Base-by-base conservation (phyloP, 2,797 vertebrate species). In the Leptodactylus fallax region DNA sequence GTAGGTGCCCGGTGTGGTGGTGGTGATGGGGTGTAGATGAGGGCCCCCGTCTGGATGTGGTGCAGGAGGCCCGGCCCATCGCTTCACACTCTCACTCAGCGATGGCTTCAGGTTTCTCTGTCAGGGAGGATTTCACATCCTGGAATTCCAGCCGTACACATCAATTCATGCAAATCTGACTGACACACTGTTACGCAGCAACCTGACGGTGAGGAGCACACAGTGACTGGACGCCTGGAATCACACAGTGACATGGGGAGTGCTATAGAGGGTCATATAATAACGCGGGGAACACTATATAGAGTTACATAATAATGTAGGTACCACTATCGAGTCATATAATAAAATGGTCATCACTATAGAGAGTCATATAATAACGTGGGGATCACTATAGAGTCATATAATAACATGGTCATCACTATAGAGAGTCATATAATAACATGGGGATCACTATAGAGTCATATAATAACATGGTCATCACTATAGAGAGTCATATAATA, bases 61-160 rank as follows among this genome's bases (percentile, higher is more conserved):
- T 71, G 49, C 1, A 27, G 16, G 25, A 53, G 49, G 63, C 23
- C 63, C 14, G n/a, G 6, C 7, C 16, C 51, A 21, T 16, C 1
- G 17, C 21, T 69, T 36, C 36, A 4, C 36, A 36, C 45, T 51
- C 49, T 17, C 61, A 47, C 56, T 47, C 53, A 25, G 45, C 21
- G 14, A 17, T 23, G 79, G 71, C 19, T 14, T 82, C 81, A 83
- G 81, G 81, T 83, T 83, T 72, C 82, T 47, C 27, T 17, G 56
- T 49, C 72, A 21, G 83, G 56, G 56, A 77, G 83, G 83, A 65
- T 76, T 27, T 77, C 53, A 84, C 69, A 74, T 84, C 82, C 82
- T 84, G 82, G 69, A 84, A 84, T 47, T 74, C 82, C 27, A 84
- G 82, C 67, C 74, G 69, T 55, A 83, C 65, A 74, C 51, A 60